Base-by-base conservation (phyloP, 2,113 vertebrate species). In the Rhinopithecus roxellana region DNA sequence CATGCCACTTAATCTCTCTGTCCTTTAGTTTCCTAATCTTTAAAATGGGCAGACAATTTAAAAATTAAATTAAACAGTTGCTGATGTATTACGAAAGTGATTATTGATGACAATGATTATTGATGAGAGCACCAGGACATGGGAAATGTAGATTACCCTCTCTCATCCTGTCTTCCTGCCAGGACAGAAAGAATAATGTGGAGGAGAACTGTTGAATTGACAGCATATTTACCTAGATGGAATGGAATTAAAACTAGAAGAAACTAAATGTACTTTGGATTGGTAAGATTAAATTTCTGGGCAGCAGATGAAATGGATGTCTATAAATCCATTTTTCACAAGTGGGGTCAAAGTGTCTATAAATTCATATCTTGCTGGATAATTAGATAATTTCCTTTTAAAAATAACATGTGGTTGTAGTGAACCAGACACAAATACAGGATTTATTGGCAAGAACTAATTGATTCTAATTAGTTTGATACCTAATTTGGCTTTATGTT, bases 391-490 rank as follows among this genome's bases (percentile, higher is more conserved):
- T 94, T 84, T 57, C 20, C 20, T 94, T 93, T 95, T 40, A 30
- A 93, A 91, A 96, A 94, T 61, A 94, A 82, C 32, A 48, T 59
- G 55, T 91, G 69, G 87, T 93, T 90, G 82, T 64, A 94, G 77
- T 95, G 67, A 43, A 89, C 81, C 38, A 84, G 78, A 94, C 12
- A 93, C 52, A 96, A 96, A 94, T 72, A 32, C 23, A 88, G 69
- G 9, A 69, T 96, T 94, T 95, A 90, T 93, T 96, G 86, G 43
- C 18, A 93, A 90, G 61, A 92, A 95, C 84, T 93, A 94, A 96
- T 92, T 95, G 95, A 94, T 94, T 97, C n/a, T 93, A 94, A 96
- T 97, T 98, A 96, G 94, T 83, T 86, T 93, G 90, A 87, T 94
- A 94, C 59, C 83, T 95, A 85, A 93, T 92, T 97, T 95, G 96